Conservation (phyloP, 1,140 invertebrate genomes). For the Notospermus geniculatus region DNA sequence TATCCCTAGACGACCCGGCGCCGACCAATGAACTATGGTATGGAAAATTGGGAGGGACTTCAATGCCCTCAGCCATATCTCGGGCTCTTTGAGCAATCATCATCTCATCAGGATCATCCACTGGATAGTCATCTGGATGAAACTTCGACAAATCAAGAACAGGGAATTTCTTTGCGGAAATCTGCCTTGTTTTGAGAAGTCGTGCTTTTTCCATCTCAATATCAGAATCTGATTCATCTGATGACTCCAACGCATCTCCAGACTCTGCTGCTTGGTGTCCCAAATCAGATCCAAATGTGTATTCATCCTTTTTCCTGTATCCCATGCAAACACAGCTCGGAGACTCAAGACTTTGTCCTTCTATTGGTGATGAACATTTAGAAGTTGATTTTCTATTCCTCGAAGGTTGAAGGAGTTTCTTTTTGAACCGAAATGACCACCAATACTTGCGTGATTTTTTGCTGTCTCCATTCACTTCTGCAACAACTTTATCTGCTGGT, state of each 20-base stretch:
- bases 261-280: slow-evolving; percentile 9
- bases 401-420: too few relatives aligned
- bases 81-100: slow-evolving; percentile 67
- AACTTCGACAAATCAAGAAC: slow-evolving; percentile 61
- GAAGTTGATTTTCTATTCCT: too few relatives aligned
- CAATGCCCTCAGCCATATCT: slow-evolving; percentile 76
- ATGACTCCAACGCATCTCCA: slow-evolving; percentile 6
- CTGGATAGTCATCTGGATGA: slow-evolving; percentile 63
- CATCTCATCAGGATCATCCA: slow-evolving; percentile 70
- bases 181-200: slow-evolving; percentile 31
- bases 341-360: too few relatives aligned
- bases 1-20: not conserved
- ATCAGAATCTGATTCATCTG: not conserved
- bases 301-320: slow-evolving; percentile 6
- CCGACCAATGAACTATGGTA: not conserved
- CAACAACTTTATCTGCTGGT: too few relatives aligned
- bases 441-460: too few relatives aligned
- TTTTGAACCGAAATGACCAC: too few relatives aligned
- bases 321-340: slow-evolving; percentile 2
- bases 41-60: slow-evolving; percentile 43
- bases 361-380: too few relatives aligned
- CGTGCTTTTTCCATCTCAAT: too few relatives aligned
- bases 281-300: not conserved
- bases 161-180: slow-evolving; percentile 38
- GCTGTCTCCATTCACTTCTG: too few relatives aligned